phyloP scores from a whole-genome alignment of 2,888 invertebrate genomes.

The Osmoderma eremita region DNA sequence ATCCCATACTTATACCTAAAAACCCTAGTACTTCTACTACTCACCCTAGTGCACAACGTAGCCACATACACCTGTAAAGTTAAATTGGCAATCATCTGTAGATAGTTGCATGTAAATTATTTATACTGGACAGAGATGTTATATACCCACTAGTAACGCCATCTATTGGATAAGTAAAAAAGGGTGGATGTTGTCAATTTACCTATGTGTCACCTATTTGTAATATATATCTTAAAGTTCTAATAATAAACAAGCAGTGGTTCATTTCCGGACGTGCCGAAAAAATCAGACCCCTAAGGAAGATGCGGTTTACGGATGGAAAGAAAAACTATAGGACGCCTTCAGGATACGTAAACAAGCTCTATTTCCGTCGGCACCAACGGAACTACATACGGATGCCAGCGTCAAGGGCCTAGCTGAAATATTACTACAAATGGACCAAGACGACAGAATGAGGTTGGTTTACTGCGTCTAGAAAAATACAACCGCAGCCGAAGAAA shows the following conservation, averaged over 20 bases:
- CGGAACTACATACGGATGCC: slow-evolving; percentile 2
- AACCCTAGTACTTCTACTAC: neutral
- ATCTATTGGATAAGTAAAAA: too few species aligned
- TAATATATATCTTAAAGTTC: too few species aligned
- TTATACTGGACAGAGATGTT: neutral
- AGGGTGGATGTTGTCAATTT: too few species aligned
- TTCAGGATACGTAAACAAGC: neutral
- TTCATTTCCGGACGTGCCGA: slow-evolving; percentile 1
- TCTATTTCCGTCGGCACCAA: too few species aligned
- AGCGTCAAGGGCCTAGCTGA: slow-evolving; percentile 9
- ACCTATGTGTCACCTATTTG: too few species aligned
- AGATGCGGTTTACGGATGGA: slow-evolving; percentile 4
- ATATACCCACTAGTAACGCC: neutral
- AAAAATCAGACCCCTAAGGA: slow-evolving; percentile 1
- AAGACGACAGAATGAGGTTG: neutral
- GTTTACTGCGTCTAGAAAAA: slow-evolving; percentile 1
- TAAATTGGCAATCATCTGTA: neutral
- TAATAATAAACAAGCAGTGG: too few species aligned
- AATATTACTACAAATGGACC: neutral
- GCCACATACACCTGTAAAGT: neutral
- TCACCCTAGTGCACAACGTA: neutral
- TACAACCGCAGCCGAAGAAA: slow-evolving; percentile 4
- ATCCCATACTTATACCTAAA: neutral
- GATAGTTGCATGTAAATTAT: neutral
- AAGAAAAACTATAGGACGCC: neutral